A percentile compares a stretch with the other conserved stretches of the same genome.
Conservation (phyloP, 2,113 vertebrate species). For the Hemiprocne comata region DNA sequence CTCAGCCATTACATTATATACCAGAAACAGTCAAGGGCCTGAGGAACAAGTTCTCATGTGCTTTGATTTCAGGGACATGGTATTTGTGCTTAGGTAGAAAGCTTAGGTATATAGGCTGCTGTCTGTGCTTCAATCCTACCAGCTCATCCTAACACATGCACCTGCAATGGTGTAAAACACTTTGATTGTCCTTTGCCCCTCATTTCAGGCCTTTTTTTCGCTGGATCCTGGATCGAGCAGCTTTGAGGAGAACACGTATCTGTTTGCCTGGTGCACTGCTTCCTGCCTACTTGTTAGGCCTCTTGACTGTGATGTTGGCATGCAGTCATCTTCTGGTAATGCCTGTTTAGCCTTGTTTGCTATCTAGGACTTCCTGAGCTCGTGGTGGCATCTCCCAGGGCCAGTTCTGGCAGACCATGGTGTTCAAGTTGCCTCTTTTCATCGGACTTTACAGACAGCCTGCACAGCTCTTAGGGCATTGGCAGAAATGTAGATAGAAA, state of each 20-base stretch:
- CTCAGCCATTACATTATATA: background rate
- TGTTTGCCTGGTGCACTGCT: background rate
- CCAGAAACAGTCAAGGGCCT: background rate
- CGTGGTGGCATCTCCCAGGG: fast-evolving
- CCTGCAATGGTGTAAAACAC: background rate
- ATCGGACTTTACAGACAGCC: background rate
- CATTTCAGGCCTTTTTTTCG: background rate
- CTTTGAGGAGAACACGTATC: background rate
- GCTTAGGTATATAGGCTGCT: background rate
- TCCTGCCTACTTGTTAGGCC: background rate
- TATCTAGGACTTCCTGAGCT: background rate
- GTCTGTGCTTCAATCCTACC: background rate
- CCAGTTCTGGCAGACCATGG: background rate
- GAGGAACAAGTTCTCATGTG: background rate
- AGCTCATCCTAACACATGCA: background rate
- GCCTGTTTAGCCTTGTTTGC: background rate
- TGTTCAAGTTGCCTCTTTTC: background rate
- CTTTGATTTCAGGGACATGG: background rate
- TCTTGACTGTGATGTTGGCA: background rate
- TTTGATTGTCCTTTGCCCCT: background rate
- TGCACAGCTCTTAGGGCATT: background rate
- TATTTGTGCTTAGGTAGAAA: background rate
- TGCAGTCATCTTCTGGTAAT: background rate
- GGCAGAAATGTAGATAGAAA: background rate
- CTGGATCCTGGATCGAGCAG: background rate